These are phyloP conservation scores for Dicycla oo DNA, from an alignment of 2,888 invertebrate species.

Conservation along the genomic window DNA sequence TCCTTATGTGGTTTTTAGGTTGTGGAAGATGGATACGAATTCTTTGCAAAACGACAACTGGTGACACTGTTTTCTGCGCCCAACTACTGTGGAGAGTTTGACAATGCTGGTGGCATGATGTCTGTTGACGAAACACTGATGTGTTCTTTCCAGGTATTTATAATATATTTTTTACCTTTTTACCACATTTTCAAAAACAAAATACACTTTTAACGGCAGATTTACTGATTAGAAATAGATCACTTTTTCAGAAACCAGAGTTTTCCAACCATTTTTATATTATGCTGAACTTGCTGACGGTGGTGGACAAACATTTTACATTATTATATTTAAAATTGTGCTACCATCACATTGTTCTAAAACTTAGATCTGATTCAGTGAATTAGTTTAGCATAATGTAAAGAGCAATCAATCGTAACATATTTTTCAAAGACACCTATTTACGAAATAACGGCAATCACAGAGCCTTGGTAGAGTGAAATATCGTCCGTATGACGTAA, in stretches of 20 bases:
- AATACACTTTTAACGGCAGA: neutral
- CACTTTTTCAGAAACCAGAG: neutral
- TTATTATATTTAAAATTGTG: neutral
- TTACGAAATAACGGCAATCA: neutral
- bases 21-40: constrained; percentile 99
- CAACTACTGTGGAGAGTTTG: constrained; percentile 99
- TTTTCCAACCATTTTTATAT: neutral
- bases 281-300: neutral
- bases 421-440: neutral
- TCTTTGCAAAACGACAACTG: constrained; percentile 99
- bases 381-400: neutral
- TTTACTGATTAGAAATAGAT: neutral
- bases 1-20: constrained; percentile 89
- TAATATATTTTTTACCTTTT: constrained; percentile 1
- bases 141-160: constrained; percentile 99
- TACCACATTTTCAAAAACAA: neutral
- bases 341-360: neutral
- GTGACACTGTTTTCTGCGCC: constrained; percentile 99
- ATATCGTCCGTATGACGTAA: constrained; percentile 6
- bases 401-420: neutral
- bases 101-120: constrained; percentile 99
- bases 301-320: neutral
- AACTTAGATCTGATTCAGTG: neutral
- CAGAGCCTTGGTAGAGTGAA: neutral
- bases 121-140: constrained; percentile 99